phyloP scores from a whole-genome alignment of 2,888 invertebrate genomes.

The Celastrina argiolus region DNA sequence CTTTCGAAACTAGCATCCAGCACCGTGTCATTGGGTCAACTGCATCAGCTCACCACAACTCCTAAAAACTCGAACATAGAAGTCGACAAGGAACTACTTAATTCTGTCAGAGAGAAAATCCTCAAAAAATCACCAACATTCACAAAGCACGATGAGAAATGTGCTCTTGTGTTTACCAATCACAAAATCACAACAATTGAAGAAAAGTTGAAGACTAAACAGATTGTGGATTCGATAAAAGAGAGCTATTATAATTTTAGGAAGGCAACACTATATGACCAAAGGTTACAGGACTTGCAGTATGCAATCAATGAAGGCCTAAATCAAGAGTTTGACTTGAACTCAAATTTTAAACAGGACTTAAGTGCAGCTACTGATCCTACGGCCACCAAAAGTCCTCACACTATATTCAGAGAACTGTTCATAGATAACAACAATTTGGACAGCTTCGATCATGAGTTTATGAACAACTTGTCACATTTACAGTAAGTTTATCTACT shows the following conservation, averaged over 20 bases:
- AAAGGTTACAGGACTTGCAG: constrained; percentile 63
- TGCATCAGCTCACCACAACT: constrained; percentile 74
- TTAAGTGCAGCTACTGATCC: constrained; percentile 14
- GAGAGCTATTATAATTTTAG: constrained; percentile 72
- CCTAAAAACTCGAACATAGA: constrained; percentile 46
- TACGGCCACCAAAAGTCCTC: constrained; percentile 52
- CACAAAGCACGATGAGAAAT: constrained; percentile 59
- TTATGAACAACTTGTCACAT: constrained; percentile 57
- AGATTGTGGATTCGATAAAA: constrained; percentile 60
- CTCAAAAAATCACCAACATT: constrained; percentile 47
- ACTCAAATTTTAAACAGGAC: constrained; percentile 32
- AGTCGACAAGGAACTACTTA: constrained; percentile 63
- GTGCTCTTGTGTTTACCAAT: constrained; percentile 62
- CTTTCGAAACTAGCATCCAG: constrained; percentile 81
- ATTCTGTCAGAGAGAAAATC: constrained; percentile 63
- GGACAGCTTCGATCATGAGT: constrained; percentile 64
- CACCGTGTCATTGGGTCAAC: constrained; percentile 75
- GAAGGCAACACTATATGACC: constrained; percentile 67
- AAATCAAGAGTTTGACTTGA: constrained; percentile 59
- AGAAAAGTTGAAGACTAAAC: constrained; percentile 55
- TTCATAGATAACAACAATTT: constrained; percentile 63
- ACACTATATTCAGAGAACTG: constrained; percentile 65
- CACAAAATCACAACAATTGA: constrained; percentile 54
- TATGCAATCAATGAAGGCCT: constrained; percentile 72
- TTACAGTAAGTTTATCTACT: constrained; percentile 62